A percentile compares a stretch with the other conserved stretches of the same genome.
These are phyloP conservation scores for Sardinella longiceps DNA, from an alignment of 2,797 vertebrate genomes.

Conservation along the genomic window DNA sequence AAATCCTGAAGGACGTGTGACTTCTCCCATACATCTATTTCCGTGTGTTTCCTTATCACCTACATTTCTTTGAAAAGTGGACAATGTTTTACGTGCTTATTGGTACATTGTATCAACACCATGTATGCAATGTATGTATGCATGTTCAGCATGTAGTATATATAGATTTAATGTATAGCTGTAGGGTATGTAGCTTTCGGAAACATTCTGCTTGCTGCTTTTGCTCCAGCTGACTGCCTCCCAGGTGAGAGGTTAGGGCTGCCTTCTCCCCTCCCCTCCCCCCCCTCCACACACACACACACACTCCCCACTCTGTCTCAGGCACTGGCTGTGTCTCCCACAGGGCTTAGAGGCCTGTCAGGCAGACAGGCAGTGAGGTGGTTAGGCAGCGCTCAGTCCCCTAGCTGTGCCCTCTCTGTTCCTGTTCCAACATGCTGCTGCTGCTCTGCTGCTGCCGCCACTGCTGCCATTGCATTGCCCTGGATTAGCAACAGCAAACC, in stretches of 20 bases:
- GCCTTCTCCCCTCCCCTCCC: constrained; percentile 2
- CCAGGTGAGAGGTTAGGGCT: neutral
- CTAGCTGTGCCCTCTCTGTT: neutral
- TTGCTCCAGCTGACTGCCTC: neutral
- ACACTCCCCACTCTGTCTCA: constrained; percentile 59
- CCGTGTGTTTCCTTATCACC: too few species aligned
- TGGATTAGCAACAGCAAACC: neutral
- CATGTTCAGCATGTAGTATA: too few species aligned
- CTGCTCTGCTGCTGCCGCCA: neutral
- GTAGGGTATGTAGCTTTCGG: too few species aligned
- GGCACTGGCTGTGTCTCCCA: neutral
- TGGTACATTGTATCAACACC: too few species aligned
- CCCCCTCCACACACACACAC: constrained; percentile 40
- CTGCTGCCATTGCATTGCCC: too few species aligned
- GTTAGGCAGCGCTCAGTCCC: neutral
- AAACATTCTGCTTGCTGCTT: neutral
- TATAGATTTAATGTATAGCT: too few species aligned
- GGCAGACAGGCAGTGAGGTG: neutral
- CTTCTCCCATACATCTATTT: neutral
- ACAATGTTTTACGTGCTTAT: too few species aligned
- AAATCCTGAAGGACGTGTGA: neutral
- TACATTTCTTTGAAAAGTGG: too few species aligned
- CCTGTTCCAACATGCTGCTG: neutral
- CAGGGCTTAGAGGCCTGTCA: neutral
- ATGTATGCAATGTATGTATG: too few species aligned